Conservation (phyloP, 2,888 invertebrate genomes). For the Dryocosmus kuriphilus region DNA sequence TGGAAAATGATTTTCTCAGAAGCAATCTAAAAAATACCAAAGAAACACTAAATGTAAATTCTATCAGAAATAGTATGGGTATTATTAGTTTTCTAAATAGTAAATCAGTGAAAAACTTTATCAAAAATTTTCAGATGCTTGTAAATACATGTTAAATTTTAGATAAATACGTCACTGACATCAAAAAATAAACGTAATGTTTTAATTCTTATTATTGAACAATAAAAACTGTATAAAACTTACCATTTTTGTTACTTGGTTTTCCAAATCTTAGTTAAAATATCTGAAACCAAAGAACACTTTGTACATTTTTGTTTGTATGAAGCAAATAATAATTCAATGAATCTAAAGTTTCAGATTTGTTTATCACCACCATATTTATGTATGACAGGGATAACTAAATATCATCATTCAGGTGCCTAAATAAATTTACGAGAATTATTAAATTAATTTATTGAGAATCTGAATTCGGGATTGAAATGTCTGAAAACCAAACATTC, state of each 20-base stretch:
- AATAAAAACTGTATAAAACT: neutral
- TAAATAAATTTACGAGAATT: neutral
- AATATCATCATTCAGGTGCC: constrained; percentile 12
- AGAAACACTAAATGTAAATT: too few species aligned
- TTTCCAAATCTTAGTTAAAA: neutral
- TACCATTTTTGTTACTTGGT: neutral
- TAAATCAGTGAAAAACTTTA: constrained; percentile 1
- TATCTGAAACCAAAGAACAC: neutral
- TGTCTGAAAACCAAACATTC: neutral
- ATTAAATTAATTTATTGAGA: neutral
- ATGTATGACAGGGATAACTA: constrained; percentile 38
- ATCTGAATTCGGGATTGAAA: neutral
- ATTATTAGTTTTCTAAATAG: too few species aligned
- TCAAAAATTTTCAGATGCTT: constrained; percentile 25
- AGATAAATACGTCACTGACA: too few species aligned
- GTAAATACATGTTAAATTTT: constrained; percentile 14
- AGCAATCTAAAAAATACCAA: too few species aligned
- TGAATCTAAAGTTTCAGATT: neutral
- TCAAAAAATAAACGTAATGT: too few species aligned
- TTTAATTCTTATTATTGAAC: neutral
- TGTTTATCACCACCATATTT: constrained; percentile 27
- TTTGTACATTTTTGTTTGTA: neutral
- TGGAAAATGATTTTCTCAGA: too few species aligned
- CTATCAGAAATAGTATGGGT: too few species aligned
- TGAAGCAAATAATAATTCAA: neutral